Percentiles rank a stretch among this genome's conserved stretches.
These are phyloP conservation scores for Coptotermes formosanus DNA, from an alignment of 1,140 invertebrate species.

Conservation along the genomic window DNA sequence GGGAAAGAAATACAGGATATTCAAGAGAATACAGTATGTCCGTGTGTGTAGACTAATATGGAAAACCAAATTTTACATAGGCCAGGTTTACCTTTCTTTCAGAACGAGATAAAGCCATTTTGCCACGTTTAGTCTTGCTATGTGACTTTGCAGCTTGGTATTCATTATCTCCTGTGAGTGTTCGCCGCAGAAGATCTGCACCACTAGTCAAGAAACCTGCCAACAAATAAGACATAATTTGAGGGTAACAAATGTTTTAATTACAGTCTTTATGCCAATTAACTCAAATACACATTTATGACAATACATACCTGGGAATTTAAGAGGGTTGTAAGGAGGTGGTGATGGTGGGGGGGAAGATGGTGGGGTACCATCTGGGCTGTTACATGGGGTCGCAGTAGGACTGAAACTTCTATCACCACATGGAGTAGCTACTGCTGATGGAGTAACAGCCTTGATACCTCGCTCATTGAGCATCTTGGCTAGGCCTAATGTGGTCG, in stretches of 20 bases:
- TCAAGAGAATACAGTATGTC: not conserved
- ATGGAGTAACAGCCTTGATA: constrained; percentile 69
- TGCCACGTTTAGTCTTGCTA: constrained; percentile 49
- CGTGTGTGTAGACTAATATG: not conserved
- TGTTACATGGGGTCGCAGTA: constrained; percentile 81
- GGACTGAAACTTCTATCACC: constrained; percentile 58
- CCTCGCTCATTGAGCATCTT: constrained; percentile 79
- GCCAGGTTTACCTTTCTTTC: constrained; percentile 48
- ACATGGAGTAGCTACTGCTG: constrained; percentile 64
- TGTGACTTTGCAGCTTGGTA: constrained; percentile 41
- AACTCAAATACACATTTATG: constrained; percentile 2
- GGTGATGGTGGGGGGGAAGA: constrained; percentile 47
- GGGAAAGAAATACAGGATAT: too few relatives aligned
- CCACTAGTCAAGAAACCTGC: constrained; percentile 58
- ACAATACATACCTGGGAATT: constrained; percentile 36
- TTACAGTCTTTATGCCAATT: not conserved
- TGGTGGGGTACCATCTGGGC: constrained; percentile 61
- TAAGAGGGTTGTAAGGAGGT: constrained; percentile 35
- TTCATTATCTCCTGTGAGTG: constrained; percentile 54
- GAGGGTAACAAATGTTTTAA: too few relatives aligned
- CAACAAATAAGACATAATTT: not conserved
- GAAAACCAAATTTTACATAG: too few relatives aligned
- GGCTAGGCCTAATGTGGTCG: constrained; percentile 74
- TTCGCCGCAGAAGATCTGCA: constrained; percentile 71
- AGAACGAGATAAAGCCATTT: constrained; percentile 49